Conservation (phyloP, 2,113 vertebrate genomes). For the Rhinolophus ferrumequinum region DNA sequence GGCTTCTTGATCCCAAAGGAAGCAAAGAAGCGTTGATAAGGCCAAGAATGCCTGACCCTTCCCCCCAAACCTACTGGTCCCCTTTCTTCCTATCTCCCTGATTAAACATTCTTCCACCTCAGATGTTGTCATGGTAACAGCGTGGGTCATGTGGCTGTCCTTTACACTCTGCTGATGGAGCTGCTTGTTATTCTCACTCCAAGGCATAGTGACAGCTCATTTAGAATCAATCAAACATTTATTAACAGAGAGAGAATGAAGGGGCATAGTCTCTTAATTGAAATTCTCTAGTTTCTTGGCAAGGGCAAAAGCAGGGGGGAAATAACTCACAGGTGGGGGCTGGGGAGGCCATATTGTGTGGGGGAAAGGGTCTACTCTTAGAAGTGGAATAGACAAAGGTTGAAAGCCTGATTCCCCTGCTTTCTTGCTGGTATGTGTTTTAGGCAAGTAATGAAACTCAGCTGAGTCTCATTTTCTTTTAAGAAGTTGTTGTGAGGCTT, state of each 20-base stretch:
- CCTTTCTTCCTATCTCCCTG: not conserved
- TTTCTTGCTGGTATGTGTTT: not conserved
- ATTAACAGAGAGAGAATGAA: conserved; percentile 45
- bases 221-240: conserved; percentile 79
- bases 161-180: conserved; percentile 63
- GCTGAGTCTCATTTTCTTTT: not conserved
- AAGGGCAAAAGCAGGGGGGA: not conserved
- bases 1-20: not conserved
- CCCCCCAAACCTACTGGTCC: not conserved
- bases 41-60: not conserved
- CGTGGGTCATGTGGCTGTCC: conserved; percentile 31
- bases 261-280: not conserved
- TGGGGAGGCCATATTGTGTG: not conserved
- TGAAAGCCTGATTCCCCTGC: not conserved
- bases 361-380: not conserved
- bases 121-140: conserved; percentile 30
- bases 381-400: not conserved
- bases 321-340: not conserved
- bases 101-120: conserved; percentile 43
- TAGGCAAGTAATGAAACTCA: not conserved
- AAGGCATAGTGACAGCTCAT: conserved; percentile 72
- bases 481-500: not conserved
- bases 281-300: not conserved
- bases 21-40: not conserved
- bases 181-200: conserved; percentile 59